Evolutionary conservation across 2,113 vertebrate genomes (phyloP), one percentile per base, ranked within the genome.

Genomic region (Trichomycterus rosablanca): DNA sequence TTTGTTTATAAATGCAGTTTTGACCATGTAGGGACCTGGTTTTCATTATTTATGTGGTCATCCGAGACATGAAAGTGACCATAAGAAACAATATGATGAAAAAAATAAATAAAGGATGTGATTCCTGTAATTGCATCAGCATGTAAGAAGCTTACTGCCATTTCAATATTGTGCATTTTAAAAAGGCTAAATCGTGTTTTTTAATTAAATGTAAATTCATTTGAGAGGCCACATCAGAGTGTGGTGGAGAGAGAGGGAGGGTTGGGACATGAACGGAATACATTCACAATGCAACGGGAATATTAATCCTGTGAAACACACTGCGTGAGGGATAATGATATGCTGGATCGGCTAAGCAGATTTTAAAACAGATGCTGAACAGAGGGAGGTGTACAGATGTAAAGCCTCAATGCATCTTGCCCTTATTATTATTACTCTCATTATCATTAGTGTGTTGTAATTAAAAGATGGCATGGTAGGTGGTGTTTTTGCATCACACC

Each of bases 111-210:
- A 58, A 76, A n/a, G n/a, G n/a, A n/a, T n/a, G n/a, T n/a, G 81
- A 85, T 71, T 76, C 57, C 68, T 78, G 79, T 83, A 84, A 83
- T 84, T 83, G 82, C 82, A 82, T 84, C 81, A 82, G 76, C 66
- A 8, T 14, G 44, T 87, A 88, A 86, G 84, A 68, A 84, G 86
- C 80, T 89, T 89, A 88, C 51, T 77, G 83, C 83, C 76, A 82
- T 86, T 83, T 82, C 81, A 83, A 83, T 86, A 86, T 86, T 87
- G 80, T 81, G 49, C 75, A 75, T 20, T 71, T 74, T 75, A 68
- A 46, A 26, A 63, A 58, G 70, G 26, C 65, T 73, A 55, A 73
- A 78, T 76, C 53, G 35, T 68, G 59, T 80, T 75, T 76, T 63
- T 70, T 85, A 84, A 85, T 82, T 81, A 82, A 87, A 87, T 76